Conservation (phyloP, 2,797 vertebrate species). For the Danio kyathit region DNA sequence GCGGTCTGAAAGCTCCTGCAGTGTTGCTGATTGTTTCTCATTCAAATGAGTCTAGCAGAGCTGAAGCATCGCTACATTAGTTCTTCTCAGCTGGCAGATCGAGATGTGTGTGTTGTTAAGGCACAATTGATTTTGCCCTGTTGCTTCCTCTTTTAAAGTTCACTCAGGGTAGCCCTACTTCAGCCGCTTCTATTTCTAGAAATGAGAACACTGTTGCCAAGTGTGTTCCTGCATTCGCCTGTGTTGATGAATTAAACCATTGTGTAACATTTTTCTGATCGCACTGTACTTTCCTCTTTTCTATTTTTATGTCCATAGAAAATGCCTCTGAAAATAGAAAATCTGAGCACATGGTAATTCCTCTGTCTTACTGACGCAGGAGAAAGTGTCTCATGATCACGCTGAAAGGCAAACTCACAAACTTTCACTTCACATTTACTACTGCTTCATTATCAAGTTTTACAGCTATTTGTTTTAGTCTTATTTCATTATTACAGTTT, state of each 20-base stretch:
- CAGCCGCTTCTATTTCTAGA: slow-evolving; percentile 56
- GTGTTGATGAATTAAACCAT: slow-evolving; percentile 30
- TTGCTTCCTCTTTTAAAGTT: slow-evolving; percentile 57
- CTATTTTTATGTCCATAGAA: slow-evolving; percentile 34
- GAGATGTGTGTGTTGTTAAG: slow-evolving; percentile 44
- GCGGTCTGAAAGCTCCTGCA: slow-evolving; percentile 14
- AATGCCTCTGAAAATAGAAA: too few species aligned
- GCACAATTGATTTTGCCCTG: slow-evolving; percentile 55
- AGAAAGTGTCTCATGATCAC: slow-evolving; percentile 32
- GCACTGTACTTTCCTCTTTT: slow-evolving; percentile 37
- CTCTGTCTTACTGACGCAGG: not conserved
- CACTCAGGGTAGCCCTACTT: slow-evolving; percentile 35
- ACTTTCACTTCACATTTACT: slow-evolving; percentile 22
- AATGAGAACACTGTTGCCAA: slow-evolving; percentile 46
- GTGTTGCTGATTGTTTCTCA: slow-evolving; percentile 8
- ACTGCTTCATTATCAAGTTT: not conserved
- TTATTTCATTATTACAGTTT: not conserved
- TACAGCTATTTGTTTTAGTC: not conserved
- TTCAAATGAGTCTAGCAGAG: slow-evolving; percentile 40
- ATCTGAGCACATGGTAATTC: not conserved
- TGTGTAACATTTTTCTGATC: slow-evolving; percentile 25
- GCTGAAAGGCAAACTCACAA: not conserved
- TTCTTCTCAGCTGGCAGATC: slow-evolving; percentile 48
- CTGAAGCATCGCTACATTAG: slow-evolving; percentile 33
- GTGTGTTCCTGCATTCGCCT: slow-evolving; percentile 35